These are phyloP conservation scores for Disparrhopalites patrizii DNA, from an alignment of 2,888 invertebrate genomes.

Conservation along the genomic window DNA sequence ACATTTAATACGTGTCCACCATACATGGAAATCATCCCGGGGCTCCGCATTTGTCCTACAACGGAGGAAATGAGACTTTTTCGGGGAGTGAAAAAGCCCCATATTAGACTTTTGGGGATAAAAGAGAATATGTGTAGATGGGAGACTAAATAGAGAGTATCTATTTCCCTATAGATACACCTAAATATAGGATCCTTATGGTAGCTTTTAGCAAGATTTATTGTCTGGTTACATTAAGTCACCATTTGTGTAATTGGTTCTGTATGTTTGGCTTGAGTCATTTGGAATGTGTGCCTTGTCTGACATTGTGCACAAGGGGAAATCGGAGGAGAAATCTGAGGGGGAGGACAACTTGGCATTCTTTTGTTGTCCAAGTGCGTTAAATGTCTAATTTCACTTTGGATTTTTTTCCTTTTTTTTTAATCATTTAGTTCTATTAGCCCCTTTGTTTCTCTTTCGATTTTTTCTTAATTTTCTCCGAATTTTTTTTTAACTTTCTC, in stretches of 20 bases:
- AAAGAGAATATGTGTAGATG: background rate
- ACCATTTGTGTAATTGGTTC: slow-evolving; percentile 31
- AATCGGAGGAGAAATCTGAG: background rate
- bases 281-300: slow-evolving; percentile 19
- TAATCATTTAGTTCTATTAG: slow-evolving; percentile 22
- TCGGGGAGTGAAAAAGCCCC: background rate
- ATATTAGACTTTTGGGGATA: background rate
- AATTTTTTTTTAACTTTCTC: too few relatives aligned
- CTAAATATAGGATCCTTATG: slow-evolving; percentile 7
- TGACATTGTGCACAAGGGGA: slow-evolving; percentile 18
- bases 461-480: too few relatives aligned
- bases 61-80: too few relatives aligned
- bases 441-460: slow-evolving; percentile 5
- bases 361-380: slow-evolving; percentile 24
- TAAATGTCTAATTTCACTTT: slow-evolving; percentile 22
- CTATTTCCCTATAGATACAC: too few relatives aligned
- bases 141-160: background rate
- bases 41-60: too few relatives aligned
- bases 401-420: too few relatives aligned
- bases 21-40: too few relatives aligned
- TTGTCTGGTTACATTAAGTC: slow-evolving; percentile 28
- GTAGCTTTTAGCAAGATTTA: slow-evolving; percentile 27
- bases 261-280: slow-evolving; percentile 7
- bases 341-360: slow-evolving; percentile 7
- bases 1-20: too few relatives aligned